Evolutionary conservation across 2,113 vertebrate genomes (phyloP).

Genomic region (Thermophis baileyi): DNA sequence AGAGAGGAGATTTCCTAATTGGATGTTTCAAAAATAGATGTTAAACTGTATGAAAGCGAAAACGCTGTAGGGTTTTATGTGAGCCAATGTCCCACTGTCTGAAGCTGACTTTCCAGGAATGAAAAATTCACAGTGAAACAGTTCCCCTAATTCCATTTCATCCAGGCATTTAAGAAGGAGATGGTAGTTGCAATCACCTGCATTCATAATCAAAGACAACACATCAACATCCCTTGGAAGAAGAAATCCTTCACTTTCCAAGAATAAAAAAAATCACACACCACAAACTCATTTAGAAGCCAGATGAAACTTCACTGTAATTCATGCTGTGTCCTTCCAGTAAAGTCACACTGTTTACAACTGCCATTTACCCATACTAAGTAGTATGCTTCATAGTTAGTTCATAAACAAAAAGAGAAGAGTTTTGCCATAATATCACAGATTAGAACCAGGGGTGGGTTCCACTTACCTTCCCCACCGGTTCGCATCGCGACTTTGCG

Average conservation of each 20-base stretch:
- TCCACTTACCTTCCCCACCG: no score
- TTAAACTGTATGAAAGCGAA: not conserved
- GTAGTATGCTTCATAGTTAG: not conserved
- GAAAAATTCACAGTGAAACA: not conserved
- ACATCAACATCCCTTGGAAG: not conserved
- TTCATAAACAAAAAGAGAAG: no score
- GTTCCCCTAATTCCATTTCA: not conserved
- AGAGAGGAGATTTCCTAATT: not conserved
- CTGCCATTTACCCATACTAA: not conserved
- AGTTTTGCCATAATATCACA: no score
- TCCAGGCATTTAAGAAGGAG: not conserved
- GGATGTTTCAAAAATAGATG: not conserved
- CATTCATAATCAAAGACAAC: not conserved
- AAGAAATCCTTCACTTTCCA: not conserved
- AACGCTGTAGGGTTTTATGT: not conserved
- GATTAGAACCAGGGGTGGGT: no score
- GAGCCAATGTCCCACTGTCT: not conserved
- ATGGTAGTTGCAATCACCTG: not conserved
- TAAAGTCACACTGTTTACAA: not conserved
- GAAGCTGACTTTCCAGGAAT: not conserved
- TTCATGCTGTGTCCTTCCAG: not conserved
- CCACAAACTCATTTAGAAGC: not conserved
- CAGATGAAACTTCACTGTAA: not conserved
- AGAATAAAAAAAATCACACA: not conserved
- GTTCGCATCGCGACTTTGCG: no score